Percentiles rank a stretch among this genome's conserved stretches.
Evolutionary conservation across 2,888 invertebrate species (phyloP).

Genomic region (Drosophila tanythrix): DNA sequence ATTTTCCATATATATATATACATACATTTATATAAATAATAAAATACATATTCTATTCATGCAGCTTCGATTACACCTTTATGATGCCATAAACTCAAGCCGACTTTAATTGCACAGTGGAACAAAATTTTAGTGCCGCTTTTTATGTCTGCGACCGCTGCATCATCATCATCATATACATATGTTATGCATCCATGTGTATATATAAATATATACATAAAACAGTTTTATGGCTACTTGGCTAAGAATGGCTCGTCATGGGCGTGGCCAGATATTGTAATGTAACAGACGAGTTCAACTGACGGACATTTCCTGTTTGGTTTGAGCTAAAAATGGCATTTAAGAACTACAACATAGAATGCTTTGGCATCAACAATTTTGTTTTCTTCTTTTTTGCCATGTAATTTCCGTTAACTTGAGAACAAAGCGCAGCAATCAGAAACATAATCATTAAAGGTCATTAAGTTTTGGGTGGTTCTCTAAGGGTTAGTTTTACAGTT

Average conservation of each 20-base stretch:
- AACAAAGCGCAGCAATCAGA: constrained; percentile 40
- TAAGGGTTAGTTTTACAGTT: constrained; percentile 51
- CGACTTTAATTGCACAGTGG: constrained; percentile 60
- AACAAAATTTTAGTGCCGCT: constrained; percentile 39
- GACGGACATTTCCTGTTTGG: constrained; percentile 35
- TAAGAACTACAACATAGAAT: constrained; percentile 20
- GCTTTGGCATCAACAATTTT: not conserved
- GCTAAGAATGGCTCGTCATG: constrained; percentile 23
- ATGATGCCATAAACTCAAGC: constrained; percentile 64
- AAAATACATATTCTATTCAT: constrained; percentile 15
- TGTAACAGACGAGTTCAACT: not conserved
- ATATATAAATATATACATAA: constrained; percentile 17
- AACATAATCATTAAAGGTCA: constrained; percentile 66
- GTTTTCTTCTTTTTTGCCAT: constrained; percentile 24
- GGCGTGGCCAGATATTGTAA: constrained; percentile 37
- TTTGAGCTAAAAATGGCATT: constrained; percentile 18
- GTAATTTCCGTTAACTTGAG: constrained; percentile 51
- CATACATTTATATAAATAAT: constrained; percentile 16
- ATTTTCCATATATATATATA: constrained; percentile 22
- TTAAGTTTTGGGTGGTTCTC: constrained; percentile 38
- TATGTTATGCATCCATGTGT: not conserved
- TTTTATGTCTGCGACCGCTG: constrained; percentile 31
- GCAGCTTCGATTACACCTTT: constrained; percentile 64
- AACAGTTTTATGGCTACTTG: constrained; percentile 54
- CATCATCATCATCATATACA: constrained; percentile 1